Percentiles rank a stretch among this genome's conserved stretches.
These are phyloP conservation scores for Alectura lathami DNA, from an alignment of 2,113 vertebrate species.

Conservation along the genomic window DNA sequence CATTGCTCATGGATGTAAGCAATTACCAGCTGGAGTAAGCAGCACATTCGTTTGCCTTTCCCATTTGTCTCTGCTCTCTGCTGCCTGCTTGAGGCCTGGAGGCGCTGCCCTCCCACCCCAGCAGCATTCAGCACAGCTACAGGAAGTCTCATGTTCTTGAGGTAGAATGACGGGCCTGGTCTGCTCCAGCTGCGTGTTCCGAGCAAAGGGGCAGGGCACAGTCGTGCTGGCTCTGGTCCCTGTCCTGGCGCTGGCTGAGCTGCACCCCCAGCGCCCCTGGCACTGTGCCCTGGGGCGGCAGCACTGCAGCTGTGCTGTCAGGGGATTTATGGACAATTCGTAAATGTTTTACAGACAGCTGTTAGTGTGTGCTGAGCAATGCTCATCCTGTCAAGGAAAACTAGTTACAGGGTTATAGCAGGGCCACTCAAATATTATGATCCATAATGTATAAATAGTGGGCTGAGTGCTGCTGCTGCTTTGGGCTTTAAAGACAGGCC, in stretches of 20 bases:
- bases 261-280: too few species aligned
- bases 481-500: background rate
- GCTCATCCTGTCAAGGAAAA: constrained; percentile 64
- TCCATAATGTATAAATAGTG: constrained; percentile 72
- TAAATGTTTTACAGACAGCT: constrained; percentile 77
- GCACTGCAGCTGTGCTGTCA: constrained; percentile 29
- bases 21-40: background rate
- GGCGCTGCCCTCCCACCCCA: background rate
- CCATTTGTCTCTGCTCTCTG: background rate
- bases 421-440: constrained; percentile 76
- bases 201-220: constrained; percentile 71
- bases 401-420: constrained; percentile 72
- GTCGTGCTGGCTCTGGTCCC: constrained; percentile 71
- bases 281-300: too few species aligned
- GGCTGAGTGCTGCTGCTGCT: background rate
- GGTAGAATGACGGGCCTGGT: constrained; percentile 62
- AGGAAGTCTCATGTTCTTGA: constrained; percentile 65
- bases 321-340: constrained; percentile 65
- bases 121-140: constrained; percentile 35
- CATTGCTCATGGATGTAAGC: background rate
- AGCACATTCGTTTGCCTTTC: background rate
- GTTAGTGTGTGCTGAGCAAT: constrained; percentile 68
- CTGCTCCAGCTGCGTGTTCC: constrained; percentile 70
- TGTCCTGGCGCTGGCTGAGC: constrained; percentile 51
- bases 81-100: background rate